Conservation (phyloP, 2,888 invertebrate genomes). For the Lasius platythorax region DNA sequence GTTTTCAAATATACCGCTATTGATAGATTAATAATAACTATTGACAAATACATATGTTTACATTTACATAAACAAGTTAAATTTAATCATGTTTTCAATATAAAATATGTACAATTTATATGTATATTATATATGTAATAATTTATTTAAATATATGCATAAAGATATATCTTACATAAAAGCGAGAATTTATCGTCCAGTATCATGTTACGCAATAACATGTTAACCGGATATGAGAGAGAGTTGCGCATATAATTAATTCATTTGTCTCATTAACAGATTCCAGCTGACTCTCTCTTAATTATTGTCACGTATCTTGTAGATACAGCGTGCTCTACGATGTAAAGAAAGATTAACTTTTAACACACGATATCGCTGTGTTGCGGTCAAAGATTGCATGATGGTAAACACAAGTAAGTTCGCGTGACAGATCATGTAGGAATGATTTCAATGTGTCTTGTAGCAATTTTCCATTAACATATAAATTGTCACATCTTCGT, state of each 20-base stretch:
- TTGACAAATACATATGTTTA: not conserved
- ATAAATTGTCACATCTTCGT: not conserved
- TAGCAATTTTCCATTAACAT: conserved; percentile 1
- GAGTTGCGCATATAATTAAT: not conserved
- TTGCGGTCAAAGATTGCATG: not conserved
- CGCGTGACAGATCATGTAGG: not conserved
- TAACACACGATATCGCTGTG: not conserved
- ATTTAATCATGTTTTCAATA: not conserved
- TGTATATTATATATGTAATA: not conserved
- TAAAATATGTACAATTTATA: not conserved
- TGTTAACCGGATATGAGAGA: not conserved
- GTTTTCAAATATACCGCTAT: not conserved
- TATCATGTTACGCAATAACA: not conserved
- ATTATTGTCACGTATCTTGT: not conserved
- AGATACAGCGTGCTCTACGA: not conserved
- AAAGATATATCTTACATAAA: not conserved
- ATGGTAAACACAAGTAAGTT: not conserved
- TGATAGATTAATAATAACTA: not conserved
- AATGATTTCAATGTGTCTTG: not conserved
- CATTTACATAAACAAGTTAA: not conserved
- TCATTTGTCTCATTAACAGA: not conserved
- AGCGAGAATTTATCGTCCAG: not conserved
- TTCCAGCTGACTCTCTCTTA: not conserved
- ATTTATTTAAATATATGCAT: not conserved
- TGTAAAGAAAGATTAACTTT: not conserved